Percentiles rank a stretch among this genome's conserved stretches.
Evolutionary conservation across 2,888 invertebrate species (phyloP).

Genomic region (Coecobrya sp.): DNA sequence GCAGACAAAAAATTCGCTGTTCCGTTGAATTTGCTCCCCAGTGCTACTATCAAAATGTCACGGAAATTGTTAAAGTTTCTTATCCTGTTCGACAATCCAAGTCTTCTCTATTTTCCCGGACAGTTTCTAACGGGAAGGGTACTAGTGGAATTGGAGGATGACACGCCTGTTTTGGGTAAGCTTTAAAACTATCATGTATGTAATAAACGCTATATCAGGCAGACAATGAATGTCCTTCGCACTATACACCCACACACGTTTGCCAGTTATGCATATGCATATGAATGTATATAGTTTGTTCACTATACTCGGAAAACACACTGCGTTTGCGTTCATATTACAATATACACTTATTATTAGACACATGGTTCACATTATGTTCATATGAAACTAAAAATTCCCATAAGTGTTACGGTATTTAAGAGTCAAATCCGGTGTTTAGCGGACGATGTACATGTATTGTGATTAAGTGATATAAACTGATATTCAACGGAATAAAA

Average conservation of each 20-base stretch:
- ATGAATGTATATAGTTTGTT: neutral
- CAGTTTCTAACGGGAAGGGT: slow-evolving; percentile 97
- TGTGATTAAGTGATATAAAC: slow-evolving; percentile 31
- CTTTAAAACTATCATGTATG: neutral
- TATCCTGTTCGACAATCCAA: slow-evolving; percentile 97
- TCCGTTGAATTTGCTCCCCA: neutral
- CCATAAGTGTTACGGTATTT: slow-evolving; percentile 47
- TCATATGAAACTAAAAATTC: slow-evolving; percentile 6
- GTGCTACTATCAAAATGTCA: slow-evolving; percentile 88
- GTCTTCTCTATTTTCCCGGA: slow-evolving; percentile 96
- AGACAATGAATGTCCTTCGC: no score
- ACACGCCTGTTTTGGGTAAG: slow-evolving; percentile 95
- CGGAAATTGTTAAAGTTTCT: slow-evolving; percentile 97
- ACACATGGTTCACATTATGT: neutral
- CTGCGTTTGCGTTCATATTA: neutral
- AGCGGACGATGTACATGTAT: neutral
- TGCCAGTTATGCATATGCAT: no score
- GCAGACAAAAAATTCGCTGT: neutral
- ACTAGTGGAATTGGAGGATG: slow-evolving; percentile 96
- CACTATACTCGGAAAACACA: neutral
- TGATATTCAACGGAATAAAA: slow-evolving; percentile 9
- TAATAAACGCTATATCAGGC: neutral
- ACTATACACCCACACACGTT: no score
- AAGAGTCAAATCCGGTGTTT: slow-evolving; percentile 33
- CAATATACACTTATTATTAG: neutral